Base-by-base conservation (phyloP, 2,113 vertebrate genomes). In the Balaenoptera acutorostrata region DNA sequence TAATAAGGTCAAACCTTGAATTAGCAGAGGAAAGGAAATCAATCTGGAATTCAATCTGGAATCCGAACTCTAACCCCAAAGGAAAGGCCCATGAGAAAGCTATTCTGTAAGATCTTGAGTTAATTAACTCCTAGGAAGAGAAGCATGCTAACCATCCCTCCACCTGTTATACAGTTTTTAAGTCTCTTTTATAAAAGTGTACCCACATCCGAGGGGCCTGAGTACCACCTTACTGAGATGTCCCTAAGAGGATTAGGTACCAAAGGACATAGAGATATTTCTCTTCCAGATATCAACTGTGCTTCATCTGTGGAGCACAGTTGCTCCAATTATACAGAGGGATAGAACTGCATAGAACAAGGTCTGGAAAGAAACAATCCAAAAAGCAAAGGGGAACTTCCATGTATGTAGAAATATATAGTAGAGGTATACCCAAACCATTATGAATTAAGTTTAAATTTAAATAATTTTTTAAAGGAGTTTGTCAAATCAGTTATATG, bases 1-100 rank as follows among this genome's bases (percentile, higher is more conserved):
- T 90, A 52, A 84, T 90, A 95, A 92, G 17, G 20, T 72, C 74
- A 97, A 82, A 83, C 21, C 21, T 69, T 93, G 61, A 87, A 74
- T 86, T 55, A 88, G 17, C n/a, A n/a, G 68, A 90, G 29, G 85
- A 88, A 83, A 87, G 55, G 27, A 93, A 59, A 83, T 33, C 31
- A 93, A 68, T 77, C 27, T 61, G 71, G 69, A 81, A 88, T 33
- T 44, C 31, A 94, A 66, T 80, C 27, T 61, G 75, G 69, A 82
- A 88, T 33, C 49, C 21, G 55, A 77, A 77, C 23, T 23, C 57
- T 86, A 85, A 52, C 41, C 31, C 39, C 71, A 83, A 77, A 57
- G 33, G 46, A 95, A 81, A 87, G 61, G 23, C 64, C 71, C 59
- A 33, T 5, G 61, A 94, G 69, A 92, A 72, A 92, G 69, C 33